These are phyloP conservation scores for Drosophila kohkoa DNA, from an alignment of 1,140 invertebrate genomes.

Conservation along the genomic window DNA sequence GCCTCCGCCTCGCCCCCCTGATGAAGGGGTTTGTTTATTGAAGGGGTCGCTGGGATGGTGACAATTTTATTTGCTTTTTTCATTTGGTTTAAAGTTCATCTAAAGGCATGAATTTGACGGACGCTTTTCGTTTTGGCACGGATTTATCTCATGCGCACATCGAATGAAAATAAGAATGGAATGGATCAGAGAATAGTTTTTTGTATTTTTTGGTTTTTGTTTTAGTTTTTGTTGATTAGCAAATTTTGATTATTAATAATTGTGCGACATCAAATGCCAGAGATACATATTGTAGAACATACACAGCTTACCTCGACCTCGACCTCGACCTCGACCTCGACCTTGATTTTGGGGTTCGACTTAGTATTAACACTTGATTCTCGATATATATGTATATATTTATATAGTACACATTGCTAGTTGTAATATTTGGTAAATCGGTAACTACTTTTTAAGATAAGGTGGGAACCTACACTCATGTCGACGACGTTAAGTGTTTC, in stretches of 20 bases:
- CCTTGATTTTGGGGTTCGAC: slow-evolving; percentile 3
- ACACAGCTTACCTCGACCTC: slow-evolving; percentile 43
- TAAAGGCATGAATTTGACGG: slow-evolving; percentile 85
- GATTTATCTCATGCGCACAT: slow-evolving; percentile 68
- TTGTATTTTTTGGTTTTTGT: not conserved
- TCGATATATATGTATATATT: slow-evolving; percentile 1
- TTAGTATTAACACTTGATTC: slow-evolving; percentile 1
- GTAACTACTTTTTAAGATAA: too few relatives aligned
- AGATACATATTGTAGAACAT: slow-evolving; percentile 9
- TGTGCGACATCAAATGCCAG: slow-evolving; percentile 16
- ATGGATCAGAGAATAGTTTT: slow-evolving; percentile 17
- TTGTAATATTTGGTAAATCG: slow-evolving; percentile 22
- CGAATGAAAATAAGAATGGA: slow-evolving; percentile 26
- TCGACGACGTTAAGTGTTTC: slow-evolving; percentile 6
- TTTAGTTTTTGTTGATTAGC: slow-evolving; percentile 4
- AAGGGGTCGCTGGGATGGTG: not conserved
- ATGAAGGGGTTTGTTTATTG: too few relatives aligned
- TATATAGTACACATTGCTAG: too few relatives aligned
- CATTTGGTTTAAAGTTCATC: slow-evolving; percentile 84
- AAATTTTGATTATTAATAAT: slow-evolving; percentile 13
- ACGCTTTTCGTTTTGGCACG: slow-evolving; percentile 84
- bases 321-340: slow-evolving; percentile 17
- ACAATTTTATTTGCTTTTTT: slow-evolving; percentile 44
- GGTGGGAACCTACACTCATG: slow-evolving; percentile 4
- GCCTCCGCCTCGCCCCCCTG: not conserved